phyloP scores from a whole-genome alignment of 2,888 invertebrate species.

The Hylaea fasciaria region DNA sequence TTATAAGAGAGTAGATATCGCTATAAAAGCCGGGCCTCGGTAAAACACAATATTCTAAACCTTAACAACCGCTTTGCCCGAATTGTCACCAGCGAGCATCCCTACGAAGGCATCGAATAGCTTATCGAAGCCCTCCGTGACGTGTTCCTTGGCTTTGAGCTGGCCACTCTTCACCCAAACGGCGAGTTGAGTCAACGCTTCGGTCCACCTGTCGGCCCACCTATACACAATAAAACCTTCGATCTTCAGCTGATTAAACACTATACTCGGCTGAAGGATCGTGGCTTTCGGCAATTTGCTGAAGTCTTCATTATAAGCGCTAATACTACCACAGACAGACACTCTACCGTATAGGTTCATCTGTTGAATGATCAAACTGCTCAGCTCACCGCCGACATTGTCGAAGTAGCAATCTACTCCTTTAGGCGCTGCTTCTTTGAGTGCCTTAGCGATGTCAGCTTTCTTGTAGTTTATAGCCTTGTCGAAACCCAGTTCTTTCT shows the following conservation, averaged over 20 bases:
- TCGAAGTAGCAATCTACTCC: slow-evolving; percentile 89
- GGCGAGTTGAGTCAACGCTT: slow-evolving; percentile 84
- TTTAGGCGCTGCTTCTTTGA: slow-evolving; percentile 77
- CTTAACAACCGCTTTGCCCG: slow-evolving; percentile 88
- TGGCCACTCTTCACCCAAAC: slow-evolving; percentile 87
- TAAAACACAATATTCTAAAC: slow-evolving; percentile 57
- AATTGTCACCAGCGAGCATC: slow-evolving; percentile 86
- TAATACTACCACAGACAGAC: slow-evolving; percentile 86
- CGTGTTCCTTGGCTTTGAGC: slow-evolving; percentile 86
- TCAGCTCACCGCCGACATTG: slow-evolving; percentile 88
- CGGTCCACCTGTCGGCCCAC: slow-evolving; percentile 83
- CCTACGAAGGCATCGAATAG: slow-evolving; percentile 87
- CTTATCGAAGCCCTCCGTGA: slow-evolving; percentile 89
- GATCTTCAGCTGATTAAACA: slow-evolving; percentile 85
- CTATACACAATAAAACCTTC: slow-evolving; percentile 85
- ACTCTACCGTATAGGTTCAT: slow-evolving; percentile 86
- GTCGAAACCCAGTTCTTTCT: slow-evolving; percentile 87
- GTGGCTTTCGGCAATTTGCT: slow-evolving; percentile 58
- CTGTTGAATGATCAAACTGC: slow-evolving; percentile 81
- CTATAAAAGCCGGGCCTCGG: too few relatives aligned
- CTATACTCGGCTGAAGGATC: slow-evolving; percentile 82
- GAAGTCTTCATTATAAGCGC: slow-evolving; percentile 72
- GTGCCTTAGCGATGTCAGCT: slow-evolving; percentile 76
- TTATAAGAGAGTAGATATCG: too few relatives aligned
- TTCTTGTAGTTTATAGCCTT: slow-evolving; percentile 90